Conservation (phyloP, 2,888 invertebrate genomes). For the Phorcus lineatus region DNA sequence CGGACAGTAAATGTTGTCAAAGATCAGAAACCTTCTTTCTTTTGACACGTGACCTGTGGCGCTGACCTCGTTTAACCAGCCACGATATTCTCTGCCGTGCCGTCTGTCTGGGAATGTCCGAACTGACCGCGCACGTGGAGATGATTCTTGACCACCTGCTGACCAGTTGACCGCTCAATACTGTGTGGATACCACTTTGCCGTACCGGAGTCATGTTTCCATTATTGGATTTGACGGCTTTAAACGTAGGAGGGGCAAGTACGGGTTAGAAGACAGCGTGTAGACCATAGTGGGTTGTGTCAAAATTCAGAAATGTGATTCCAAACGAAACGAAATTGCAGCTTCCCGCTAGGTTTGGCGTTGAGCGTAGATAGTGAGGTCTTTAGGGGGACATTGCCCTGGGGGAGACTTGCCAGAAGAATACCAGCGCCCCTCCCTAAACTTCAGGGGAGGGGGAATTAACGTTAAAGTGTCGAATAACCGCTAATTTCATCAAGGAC, state of each 20-base stretch:
- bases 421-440: constrained; percentile 7
- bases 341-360: not conserved
- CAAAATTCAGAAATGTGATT: constrained; percentile 13
- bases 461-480: not conserved
- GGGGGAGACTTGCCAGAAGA: not conserved
- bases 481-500: not conserved
- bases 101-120: too few relatives aligned
- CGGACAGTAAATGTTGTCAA: too few relatives aligned
- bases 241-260: not conserved
- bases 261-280: not conserved
- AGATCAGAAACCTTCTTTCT: too few relatives aligned
- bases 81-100: too few relatives aligned
- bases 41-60: too few relatives aligned
- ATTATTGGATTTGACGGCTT: not conserved
- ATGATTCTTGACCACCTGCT: not conserved
- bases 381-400: constrained; percentile 2
- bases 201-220: not conserved
- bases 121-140: too few relatives aligned
- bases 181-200: not conserved
- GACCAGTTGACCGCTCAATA: not conserved
- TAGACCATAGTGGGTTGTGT: not conserved
- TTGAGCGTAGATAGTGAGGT: not conserved
- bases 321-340: not conserved
- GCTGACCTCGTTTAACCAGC: too few relatives aligned
- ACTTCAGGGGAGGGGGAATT: not conserved